Base-by-base conservation (phyloP, 1,140 invertebrate genomes). In the Daktulosphaira vitifoliae region DNA sequence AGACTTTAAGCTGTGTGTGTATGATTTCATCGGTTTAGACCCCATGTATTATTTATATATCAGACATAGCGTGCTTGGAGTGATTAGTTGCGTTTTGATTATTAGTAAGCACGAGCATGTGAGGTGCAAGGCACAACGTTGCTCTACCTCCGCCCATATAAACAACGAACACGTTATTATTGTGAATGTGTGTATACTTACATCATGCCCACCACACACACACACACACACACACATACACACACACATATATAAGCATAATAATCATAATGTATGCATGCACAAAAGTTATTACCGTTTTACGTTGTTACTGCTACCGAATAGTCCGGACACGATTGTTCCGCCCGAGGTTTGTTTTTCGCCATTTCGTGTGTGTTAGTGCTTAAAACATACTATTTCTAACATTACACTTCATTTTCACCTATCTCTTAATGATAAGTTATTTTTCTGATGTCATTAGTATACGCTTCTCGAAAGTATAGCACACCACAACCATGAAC, bases 111-210 rank as follows among this genome's bases (percentile, higher is more conserved):
- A 62, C 56, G 56, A 48, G 56, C 56, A 39, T 62, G 56, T 62
- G 56, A 62, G 56, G 56, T 62, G 56, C 56, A 62, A 29, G 56
- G 56, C 56, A 62, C 56, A 48, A 48, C 56, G 39, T 62, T 48
- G 13, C 56, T 62, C 56, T 62, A 42, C 54, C 16, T 33, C 37
- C 38, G n/a, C 54, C 39, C 42, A 7, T 13, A 38, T 15, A 22
- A n/a, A 37, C 29, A 46, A 6, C n/a, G 42, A 18, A n/a, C 38
- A 39, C 22, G 25, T 8, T 15, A 22, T 37, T 33, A 33, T 33
- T 33, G 29, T 33, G 29, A 6, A 11, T 33, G 29, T 33, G 29
- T 33, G 29, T 33, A 11, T 33, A 11, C 11, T 6, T 33, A 33
- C 29, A 33, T 33, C 11, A 33, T 33, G 23, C n/a, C n/a, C n/a